phyloP scores from a whole-genome alignment of 1,140 invertebrate genomes.

The Pseudomyrmex flavicornis region DNA sequence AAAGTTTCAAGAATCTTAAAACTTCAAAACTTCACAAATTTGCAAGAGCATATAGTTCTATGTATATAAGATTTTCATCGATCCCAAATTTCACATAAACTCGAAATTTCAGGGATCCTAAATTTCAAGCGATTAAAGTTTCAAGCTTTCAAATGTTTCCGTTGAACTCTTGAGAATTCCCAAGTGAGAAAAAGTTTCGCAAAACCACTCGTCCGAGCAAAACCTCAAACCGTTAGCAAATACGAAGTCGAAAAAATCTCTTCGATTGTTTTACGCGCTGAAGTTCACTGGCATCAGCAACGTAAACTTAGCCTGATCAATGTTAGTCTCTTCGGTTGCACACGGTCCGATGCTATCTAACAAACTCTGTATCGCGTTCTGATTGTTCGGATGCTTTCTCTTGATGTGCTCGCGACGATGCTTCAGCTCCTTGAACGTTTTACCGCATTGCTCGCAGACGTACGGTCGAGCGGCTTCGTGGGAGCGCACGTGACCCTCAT shows the following conservation, averaged over 20 bases:
- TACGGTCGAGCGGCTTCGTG: slow-evolving; percentile 83
- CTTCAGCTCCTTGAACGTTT: slow-evolving; percentile 83
- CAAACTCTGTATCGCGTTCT: slow-evolving; percentile 80
- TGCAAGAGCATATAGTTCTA: too few relatives aligned
- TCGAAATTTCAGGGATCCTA: neutral
- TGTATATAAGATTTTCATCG: too few relatives aligned
- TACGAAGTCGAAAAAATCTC: neutral
- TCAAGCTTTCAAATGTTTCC: neutral
- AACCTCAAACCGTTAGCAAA: neutral
- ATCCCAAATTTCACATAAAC: neutral
- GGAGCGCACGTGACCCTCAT: slow-evolving; percentile 82
- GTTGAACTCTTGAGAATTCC: neutral
- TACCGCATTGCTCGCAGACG: slow-evolving; percentile 82
- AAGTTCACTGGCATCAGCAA: slow-evolving; percentile 84
- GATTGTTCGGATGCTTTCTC: slow-evolving; percentile 80
- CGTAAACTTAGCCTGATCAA: slow-evolving; percentile 81
- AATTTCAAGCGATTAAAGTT: neutral
- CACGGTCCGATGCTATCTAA: slow-evolving; percentile 81
- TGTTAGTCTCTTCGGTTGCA: slow-evolving; percentile 76
- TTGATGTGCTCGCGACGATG: slow-evolving; percentile 83
- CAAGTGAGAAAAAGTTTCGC: neutral
- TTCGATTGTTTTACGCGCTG: slow-evolving; percentile 72
- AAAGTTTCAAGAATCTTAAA: neutral
- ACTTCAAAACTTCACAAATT: neutral
- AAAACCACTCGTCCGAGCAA: neutral